Conservation (phyloP, 2,797 vertebrate species). For the Myotis planiceps region DNA sequence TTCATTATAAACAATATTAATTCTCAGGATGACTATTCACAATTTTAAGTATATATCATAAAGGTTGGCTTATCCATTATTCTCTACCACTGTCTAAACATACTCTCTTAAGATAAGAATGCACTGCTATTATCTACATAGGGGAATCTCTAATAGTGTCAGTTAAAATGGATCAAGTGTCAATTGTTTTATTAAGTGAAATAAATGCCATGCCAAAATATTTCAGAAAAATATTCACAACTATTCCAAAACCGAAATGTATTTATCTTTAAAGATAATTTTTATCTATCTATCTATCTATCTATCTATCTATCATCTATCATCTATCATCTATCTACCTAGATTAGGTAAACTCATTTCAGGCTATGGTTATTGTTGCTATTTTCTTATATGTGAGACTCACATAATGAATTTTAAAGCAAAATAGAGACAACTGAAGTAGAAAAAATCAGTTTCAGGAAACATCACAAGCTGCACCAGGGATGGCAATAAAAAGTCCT, state of each 20-base stretch:
- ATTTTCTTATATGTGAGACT: neutral
- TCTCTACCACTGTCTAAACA: neutral
- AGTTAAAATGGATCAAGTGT: neutral
- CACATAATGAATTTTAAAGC: neutral
- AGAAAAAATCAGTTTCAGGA: neutral
- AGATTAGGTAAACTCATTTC: neutral
- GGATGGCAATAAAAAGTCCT: neutral
- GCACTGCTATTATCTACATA: neutral
- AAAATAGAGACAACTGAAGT: neutral
- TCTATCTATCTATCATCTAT: neutral
- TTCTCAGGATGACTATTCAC: constrained; percentile 2
- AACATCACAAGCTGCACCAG: neutral
- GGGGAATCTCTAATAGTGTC: neutral
- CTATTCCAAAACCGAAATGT: neutral
- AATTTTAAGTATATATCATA: neutral
- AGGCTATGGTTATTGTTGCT: neutral
- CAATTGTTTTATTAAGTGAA: neutral
- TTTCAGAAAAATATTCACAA: neutral
- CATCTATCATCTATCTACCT: neutral
- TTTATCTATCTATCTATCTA: neutral
- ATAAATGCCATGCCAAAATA: neutral
- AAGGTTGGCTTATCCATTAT: neutral
- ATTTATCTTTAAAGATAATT: neutral
- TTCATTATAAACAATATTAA: constrained; percentile 39
- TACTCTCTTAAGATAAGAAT: neutral